A percentile compares a stretch with the other conserved stretches of the same genome.
Evolutionary conservation across 2,797 vertebrate genomes (phyloP).

Genomic region (Tapirus indicus): DNA sequence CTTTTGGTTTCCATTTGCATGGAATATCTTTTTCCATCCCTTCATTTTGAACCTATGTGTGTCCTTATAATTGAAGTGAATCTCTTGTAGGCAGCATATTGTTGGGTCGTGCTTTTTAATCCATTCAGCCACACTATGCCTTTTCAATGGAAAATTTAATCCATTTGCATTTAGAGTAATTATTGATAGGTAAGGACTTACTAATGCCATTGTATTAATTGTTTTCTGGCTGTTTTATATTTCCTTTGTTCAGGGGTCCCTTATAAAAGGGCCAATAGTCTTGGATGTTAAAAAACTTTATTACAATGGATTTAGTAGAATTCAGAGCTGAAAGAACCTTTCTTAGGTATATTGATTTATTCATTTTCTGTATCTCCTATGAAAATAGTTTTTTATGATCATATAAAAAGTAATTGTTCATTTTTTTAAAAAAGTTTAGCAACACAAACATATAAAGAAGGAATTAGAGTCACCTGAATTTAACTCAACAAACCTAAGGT

Average conservation of each 20-base stretch:
- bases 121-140: neutral
- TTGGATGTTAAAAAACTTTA: neutral
- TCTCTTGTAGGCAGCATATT: neutral
- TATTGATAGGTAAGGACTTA: neutral
- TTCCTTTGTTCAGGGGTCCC: neutral
- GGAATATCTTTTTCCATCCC: neutral
- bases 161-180: neutral
- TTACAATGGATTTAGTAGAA: neutral
- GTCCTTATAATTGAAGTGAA: neutral
- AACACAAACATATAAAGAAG: neutral
- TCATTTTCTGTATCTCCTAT: neutral
- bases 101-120: neutral
- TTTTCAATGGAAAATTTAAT: neutral
- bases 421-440: neutral
- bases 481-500: neutral
- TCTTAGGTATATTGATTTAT: neutral
- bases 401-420: neutral
- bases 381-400: neutral
- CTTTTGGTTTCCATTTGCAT: neutral
- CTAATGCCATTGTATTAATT: neutral
- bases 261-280: conserved; percentile 3
- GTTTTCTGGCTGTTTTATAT: neutral
- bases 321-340: neutral
- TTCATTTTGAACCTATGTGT: neutral
- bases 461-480: neutral